A percentile compares a stretch with the other conserved stretches of the same genome.
phyloP scores from a whole-genome alignment of 2,888 invertebrate genomes.

The Agonopterix heracliana region DNA sequence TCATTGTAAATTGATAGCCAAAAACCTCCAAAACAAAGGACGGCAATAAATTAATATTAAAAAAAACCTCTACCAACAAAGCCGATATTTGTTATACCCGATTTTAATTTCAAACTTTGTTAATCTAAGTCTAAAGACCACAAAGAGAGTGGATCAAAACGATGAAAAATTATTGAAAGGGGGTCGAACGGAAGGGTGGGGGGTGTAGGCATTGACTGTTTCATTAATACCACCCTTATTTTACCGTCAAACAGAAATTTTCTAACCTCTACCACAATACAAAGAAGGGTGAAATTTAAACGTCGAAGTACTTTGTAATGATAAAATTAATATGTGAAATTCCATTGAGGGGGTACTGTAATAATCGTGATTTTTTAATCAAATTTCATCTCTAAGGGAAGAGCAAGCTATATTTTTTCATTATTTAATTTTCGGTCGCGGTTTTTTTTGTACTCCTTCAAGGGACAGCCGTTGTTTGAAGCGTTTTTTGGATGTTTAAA shows the following conservation, averaged over 20 bases:
- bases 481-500: slow-evolving; percentile 56
- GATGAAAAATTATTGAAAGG: slow-evolving; percentile 77
- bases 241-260: slow-evolving; percentile 18
- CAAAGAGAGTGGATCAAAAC: slow-evolving; percentile 72
- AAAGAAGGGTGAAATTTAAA: slow-evolving; percentile 1
- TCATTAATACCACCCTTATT: slow-evolving; percentile 41
- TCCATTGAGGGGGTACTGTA: slow-evolving; percentile 59
- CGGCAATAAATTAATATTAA: slow-evolving; percentile 4
- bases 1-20: not conserved
- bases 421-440: slow-evolving; percentile 73
- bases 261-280: slow-evolving; percentile 23
- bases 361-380: slow-evolving; percentile 78
- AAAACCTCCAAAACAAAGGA: not conserved
- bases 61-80: slow-evolving; percentile 19
- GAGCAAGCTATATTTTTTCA: slow-evolving; percentile 74
- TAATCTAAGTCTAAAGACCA: slow-evolving; percentile 72
- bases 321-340: slow-evolving; percentile 32
- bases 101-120: slow-evolving; percentile 76
- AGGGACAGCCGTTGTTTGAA: slow-evolving; percentile 67
- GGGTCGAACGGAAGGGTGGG: slow-evolving; percentile 51
- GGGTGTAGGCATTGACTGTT: slow-evolving; percentile 61
- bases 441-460: slow-evolving; percentile 62
- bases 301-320: not conserved
- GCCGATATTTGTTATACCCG: slow-evolving; percentile 52
- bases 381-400: slow-evolving; percentile 76